These are phyloP conservation scores for Thymelicus lineola DNA, from an alignment of 2,888 invertebrate genomes.

Conservation along the genomic window DNA sequence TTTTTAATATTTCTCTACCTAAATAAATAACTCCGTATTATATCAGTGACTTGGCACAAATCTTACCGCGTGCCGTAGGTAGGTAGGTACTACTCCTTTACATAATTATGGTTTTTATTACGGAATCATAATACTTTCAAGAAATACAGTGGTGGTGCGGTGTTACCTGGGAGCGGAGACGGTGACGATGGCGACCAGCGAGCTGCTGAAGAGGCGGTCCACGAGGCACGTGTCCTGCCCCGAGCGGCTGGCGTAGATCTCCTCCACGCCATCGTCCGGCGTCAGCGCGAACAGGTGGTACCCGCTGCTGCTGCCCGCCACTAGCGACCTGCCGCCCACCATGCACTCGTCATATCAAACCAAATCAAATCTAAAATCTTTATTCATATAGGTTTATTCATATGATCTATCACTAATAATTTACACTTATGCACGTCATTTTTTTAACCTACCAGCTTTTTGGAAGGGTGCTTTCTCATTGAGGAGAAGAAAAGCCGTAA, in stretches of 20 bases:
- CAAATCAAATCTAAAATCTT: no score
- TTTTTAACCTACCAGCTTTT: no score
- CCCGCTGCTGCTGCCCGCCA: slow-evolving; percentile 96
- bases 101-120: no score
- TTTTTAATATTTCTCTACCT: background rate
- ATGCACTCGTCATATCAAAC: no score
- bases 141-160: no score
- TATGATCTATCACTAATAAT: no score
- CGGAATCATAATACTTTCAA: no score
- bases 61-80: background rate
- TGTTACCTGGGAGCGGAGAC: slow-evolving; percentile 93
- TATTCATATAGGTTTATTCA: no score
- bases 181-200: slow-evolving; percentile 97
- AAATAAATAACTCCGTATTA: background rate
- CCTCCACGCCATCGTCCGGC: slow-evolving; percentile 93
- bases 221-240: slow-evolving; percentile 95
- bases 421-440: no score
- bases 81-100: no score
- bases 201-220: slow-evolving; percentile 98
- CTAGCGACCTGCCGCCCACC: slow-evolving; percentile 88
- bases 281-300: slow-evolving; percentile 95
- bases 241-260: slow-evolving; percentile 94
- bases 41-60: slow-evolving; percentile 7
- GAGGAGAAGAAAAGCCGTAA: no score
- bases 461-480: no score